phyloP scores from a whole-genome alignment of 2,797 vertebrate genomes.

The Myiothlypis coronata region DNA sequence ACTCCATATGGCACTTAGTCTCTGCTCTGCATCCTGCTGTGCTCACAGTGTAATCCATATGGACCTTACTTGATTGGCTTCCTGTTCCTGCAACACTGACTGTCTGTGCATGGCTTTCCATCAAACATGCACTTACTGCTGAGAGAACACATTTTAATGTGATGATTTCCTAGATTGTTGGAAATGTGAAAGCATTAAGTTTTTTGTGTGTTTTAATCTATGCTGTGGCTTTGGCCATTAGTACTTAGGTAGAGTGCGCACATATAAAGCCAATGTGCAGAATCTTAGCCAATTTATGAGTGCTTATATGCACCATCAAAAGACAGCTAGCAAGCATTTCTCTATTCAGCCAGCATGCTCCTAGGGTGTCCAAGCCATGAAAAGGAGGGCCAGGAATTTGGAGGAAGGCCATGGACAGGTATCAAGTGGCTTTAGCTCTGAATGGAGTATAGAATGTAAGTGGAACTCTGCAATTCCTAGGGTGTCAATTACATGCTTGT shows the following conservation, averaged over 20 bases:
- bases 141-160: neutral
- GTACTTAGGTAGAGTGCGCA: neutral
- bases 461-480: neutral
- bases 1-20: neutral
- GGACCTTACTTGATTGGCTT: conserved; percentile 21
- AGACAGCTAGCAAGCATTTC: neutral
- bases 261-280: neutral
- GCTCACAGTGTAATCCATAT: conserved; percentile 9
- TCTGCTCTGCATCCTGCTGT: neutral
- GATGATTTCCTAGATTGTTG: neutral
- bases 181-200: neutral
- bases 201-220: neutral
- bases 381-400: neutral
- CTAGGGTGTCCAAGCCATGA: neutral
- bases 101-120: neutral
- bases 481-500: neutral
- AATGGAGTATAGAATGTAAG: neutral
- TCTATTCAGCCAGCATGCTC: neutral
- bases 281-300: neutral
- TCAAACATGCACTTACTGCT: neutral
- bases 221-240: neutral
- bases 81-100: neutral
- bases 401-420: neutral
- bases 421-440: neutral
- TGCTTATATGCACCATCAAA: neutral